phyloP scores from a whole-genome alignment of 2,888 invertebrate species.

The Hymenopus coronatus region DNA sequence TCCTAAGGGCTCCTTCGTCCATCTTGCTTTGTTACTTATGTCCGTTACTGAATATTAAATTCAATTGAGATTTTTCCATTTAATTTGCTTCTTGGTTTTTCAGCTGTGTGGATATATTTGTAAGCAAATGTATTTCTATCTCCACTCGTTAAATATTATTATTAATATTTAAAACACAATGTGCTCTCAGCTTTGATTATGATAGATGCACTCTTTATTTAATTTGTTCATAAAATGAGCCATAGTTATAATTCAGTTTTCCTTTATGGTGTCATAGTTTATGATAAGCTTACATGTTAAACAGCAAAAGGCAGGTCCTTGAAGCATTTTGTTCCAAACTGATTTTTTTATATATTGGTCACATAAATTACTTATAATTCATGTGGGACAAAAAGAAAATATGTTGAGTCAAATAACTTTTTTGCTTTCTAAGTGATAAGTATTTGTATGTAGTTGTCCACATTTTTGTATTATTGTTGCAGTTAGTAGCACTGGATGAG shows the following conservation, averaged over 20 bases:
- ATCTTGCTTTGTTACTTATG: too few relatives aligned
- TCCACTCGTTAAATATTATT: too few relatives aligned
- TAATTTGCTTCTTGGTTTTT: too few relatives aligned
- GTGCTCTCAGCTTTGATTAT: not conserved
- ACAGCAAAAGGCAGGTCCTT: conserved; percentile 17
- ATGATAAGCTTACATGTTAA: conserved; percentile 1
- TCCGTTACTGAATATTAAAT: too few relatives aligned
- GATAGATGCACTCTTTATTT: not conserved
- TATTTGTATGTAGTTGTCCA: conserved; percentile 23
- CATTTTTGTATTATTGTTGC: conserved; percentile 5
- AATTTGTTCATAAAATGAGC: not conserved
- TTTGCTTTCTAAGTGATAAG: conserved; percentile 27
- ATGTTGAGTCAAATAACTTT: conserved; percentile 20
- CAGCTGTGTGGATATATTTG: too few relatives aligned
- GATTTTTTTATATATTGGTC: conserved; percentile 17
- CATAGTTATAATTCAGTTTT: conserved; percentile 3
- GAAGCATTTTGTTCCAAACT: conserved; percentile 24
- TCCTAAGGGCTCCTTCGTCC: too few relatives aligned
- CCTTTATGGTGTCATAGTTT: conserved; percentile 14
- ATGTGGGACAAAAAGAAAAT: conserved; percentile 1
- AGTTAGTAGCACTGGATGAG: conserved; percentile 5
- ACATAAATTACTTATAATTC: not conserved
- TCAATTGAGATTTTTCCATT: too few relatives aligned
- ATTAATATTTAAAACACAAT: not conserved
- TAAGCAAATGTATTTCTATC: too few relatives aligned